These are phyloP conservation scores for Drosophila subpulchrella DNA, from an alignment of 1,140 invertebrate genomes.

Conservation along the genomic window DNA sequence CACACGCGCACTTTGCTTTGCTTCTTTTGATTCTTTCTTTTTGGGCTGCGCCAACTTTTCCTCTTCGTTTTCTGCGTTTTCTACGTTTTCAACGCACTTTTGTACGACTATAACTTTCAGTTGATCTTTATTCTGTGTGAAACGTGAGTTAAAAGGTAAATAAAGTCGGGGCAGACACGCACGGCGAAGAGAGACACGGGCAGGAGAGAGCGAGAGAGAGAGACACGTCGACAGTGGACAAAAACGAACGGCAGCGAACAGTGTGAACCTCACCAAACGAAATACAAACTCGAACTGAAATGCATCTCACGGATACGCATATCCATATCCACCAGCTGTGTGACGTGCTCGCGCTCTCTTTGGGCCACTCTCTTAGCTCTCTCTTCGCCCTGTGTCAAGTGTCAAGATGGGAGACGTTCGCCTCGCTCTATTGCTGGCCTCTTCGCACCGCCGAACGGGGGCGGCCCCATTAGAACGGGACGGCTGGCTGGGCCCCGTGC, in stretches of 20 bases:
- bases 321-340: slow-evolving; percentile 72
- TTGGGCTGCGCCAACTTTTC: slow-evolving; percentile 71
- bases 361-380: slow-evolving; percentile 8
- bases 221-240: slow-evolving; percentile 73
- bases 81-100: slow-evolving; percentile 41
- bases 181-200: slow-evolving; percentile 31
- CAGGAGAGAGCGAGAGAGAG: neutral
- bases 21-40: slow-evolving; percentile 48
- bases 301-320: slow-evolving; percentile 42
- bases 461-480: slow-evolving; percentile 48
- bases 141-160: slow-evolving; percentile 32
- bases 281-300: slow-evolving; percentile 84
- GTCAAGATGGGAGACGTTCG: slow-evolving; percentile 38
- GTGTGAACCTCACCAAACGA: slow-evolving; percentile 80
- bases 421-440: slow-evolving; percentile 31
- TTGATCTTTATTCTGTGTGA: slow-evolving; percentile 26
- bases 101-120: slow-evolving; percentile 34
- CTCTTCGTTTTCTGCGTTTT: slow-evolving; percentile 24
- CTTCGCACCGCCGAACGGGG: slow-evolving; percentile 26
- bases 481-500: slow-evolving; percentile 22
- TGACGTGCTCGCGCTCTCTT: slow-evolving; percentile 29
- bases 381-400: slow-evolving; percentile 49
- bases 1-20: slow-evolving; percentile 64
- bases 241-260: slow-evolving; percentile 24
- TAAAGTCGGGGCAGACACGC: slow-evolving; percentile 47